Conservation (phyloP, 2,888 invertebrate genomes). For the Rhorus exstirpatorius region DNA sequence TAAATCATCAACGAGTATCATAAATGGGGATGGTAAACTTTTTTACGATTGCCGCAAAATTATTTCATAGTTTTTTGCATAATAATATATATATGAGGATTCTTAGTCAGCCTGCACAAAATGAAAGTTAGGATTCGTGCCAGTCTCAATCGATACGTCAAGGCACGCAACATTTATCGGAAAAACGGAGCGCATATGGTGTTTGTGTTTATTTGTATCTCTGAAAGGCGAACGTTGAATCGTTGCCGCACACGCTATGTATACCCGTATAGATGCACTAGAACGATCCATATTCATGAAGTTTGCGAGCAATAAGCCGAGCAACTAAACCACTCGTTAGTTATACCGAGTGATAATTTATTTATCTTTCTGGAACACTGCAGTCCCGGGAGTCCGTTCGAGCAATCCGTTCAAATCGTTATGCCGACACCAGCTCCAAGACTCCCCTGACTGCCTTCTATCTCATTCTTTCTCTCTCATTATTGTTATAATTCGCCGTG, state of each 20-base stretch:
- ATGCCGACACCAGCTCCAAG: conserved; percentile 41
- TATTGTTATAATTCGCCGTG: conserved; percentile 76
- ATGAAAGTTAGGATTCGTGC: conserved; percentile 10
- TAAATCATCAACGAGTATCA: background rate
- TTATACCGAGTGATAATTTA: conserved; percentile 81
- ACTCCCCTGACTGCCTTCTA: conserved; percentile 35
- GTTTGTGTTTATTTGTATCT: conserved; percentile 31
- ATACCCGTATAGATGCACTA: conserved; percentile 62
- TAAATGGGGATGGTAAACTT: conserved; percentile 4
- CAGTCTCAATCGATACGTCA: conserved; percentile 37
- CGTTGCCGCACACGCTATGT: conserved; percentile 61
- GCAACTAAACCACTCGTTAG: conserved; percentile 80
- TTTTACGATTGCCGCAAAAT: background rate
- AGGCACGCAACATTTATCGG: conserved; percentile 56
- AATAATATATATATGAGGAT: background rate
- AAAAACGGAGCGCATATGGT: conserved; percentile 1
- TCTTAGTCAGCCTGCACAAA: background rate
- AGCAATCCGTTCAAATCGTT: conserved; percentile 68
- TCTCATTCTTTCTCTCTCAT: conserved; percentile 50
- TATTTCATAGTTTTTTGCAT: background rate
- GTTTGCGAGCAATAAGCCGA: conserved; percentile 76
- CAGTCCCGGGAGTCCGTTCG: conserved; percentile 66
- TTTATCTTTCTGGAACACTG: conserved; percentile 80
- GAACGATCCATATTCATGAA: conserved; percentile 80
- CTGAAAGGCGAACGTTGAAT: conserved; percentile 63